Evolutionary conservation across 2,113 vertebrate genomes (phyloP).

Genomic region (Brachyhypopomus occidentalis): DNA sequence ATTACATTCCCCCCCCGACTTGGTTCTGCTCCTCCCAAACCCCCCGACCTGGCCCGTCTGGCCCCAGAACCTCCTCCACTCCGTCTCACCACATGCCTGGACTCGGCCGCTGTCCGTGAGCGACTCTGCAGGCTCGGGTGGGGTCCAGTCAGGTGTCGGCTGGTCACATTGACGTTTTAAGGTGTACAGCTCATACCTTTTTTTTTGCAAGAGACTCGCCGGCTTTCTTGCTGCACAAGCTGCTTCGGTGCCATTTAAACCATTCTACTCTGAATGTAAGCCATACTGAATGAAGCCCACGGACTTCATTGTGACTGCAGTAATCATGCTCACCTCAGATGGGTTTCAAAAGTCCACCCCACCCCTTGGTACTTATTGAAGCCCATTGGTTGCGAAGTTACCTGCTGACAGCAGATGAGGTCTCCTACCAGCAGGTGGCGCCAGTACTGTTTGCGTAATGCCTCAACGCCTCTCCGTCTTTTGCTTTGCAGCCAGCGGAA

Average conservation of each 20-base stretch:
- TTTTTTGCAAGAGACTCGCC: neutral
- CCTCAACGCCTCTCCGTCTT: constrained; percentile 6
- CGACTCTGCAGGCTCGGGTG: neutral
- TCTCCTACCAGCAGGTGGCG: constrained; percentile 37
- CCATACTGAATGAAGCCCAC: neutral
- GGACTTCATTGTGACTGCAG: neutral
- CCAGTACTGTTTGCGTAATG: no score
- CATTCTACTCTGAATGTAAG: neutral
- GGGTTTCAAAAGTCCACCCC: neutral
- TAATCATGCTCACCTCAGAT: neutral
- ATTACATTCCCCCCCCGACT: constrained; percentile 62
- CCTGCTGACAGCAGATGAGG: neutral
- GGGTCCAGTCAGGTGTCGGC: no score
- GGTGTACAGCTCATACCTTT: neutral
- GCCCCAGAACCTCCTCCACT: constrained; percentile 1
- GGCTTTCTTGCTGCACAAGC: neutral
- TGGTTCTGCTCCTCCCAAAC: constrained; percentile 66
- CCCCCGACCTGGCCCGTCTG: constrained; percentile 48
- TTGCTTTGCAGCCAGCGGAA: constrained; percentile 85
- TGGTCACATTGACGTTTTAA: neutral
- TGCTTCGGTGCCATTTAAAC: neutral
- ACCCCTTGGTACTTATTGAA: neutral
- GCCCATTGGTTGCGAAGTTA: constrained; percentile 10
- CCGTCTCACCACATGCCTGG: neutral
- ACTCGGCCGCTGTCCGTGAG: neutral